Percentiles rank a stretch among this genome's conserved stretches.
Evolutionary conservation across 2,113 vertebrate species (phyloP).

Genomic region (Beaufortia kweichowensis): DNA sequence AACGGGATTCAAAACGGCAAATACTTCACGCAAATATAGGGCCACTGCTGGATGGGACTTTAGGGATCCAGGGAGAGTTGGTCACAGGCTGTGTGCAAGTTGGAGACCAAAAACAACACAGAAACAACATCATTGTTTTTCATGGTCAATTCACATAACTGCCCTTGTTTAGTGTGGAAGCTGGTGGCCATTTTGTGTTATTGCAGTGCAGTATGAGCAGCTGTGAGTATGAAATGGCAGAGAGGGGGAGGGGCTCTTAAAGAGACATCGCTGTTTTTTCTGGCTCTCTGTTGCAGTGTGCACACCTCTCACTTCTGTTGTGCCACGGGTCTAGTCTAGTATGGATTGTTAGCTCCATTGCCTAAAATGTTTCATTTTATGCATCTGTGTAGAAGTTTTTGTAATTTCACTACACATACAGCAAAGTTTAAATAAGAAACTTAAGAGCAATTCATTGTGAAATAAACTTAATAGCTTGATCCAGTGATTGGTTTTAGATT

Average conservation of each 20-base stretch:
- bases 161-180: conserved; percentile 3
- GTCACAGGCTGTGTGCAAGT: background rate
- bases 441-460: background rate
- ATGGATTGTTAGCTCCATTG: background rate
- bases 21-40: background rate
- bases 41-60: background rate
- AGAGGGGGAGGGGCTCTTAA: conserved; percentile 23
- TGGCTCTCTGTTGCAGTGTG: background rate
- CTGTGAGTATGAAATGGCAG: conserved; percentile 34
- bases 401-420: background rate
- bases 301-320: background rate
- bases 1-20: background rate
- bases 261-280: background rate
- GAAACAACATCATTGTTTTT: background rate
- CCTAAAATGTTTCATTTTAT: conserved; percentile 5
- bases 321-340: background rate
- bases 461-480: background rate
- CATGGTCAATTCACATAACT: conserved; percentile 16
- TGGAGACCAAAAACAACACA: background rate
- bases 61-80: background rate
- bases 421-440: background rate
- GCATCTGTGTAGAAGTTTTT: background rate
- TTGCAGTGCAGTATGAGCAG: conserved; percentile 40
- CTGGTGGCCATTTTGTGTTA: conserved; percentile 59
- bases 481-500: background rate